These are phyloP conservation scores for Drosophila kambysellisi DNA, from an alignment of 2,888 invertebrate genomes.

Conservation along the genomic window DNA sequence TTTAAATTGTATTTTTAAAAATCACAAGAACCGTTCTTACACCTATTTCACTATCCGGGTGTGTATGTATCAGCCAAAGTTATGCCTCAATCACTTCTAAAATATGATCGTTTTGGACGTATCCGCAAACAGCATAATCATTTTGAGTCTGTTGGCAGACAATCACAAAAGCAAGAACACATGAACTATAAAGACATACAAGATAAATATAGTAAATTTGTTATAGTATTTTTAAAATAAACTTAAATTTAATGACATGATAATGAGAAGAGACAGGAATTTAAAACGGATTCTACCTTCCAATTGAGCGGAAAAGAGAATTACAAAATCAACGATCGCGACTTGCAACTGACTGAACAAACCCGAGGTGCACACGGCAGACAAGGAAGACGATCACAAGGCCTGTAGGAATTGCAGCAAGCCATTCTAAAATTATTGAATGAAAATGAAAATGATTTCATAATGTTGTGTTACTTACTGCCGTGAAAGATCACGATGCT, in stretches of 20 bases:
- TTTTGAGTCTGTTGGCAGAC: too few species aligned
- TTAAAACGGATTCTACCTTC: not conserved
- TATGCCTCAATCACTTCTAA: too few species aligned
- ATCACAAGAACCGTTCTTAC: too few species aligned
- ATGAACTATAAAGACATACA: not conserved
- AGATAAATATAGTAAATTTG: not conserved
- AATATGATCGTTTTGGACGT: too few species aligned
- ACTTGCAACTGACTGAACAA: conserved; percentile 9
- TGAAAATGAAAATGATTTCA: not conserved
- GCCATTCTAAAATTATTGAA: conserved; percentile 8
- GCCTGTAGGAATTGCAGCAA: conserved; percentile 8
- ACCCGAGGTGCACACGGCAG: conserved; percentile 21
- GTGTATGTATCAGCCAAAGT: too few species aligned
- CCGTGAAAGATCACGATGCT: conserved; percentile 62
- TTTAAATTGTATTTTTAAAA: too few species aligned
- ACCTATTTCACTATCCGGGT: too few species aligned
- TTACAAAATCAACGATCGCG: not conserved
- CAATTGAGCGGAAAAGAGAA: not conserved
- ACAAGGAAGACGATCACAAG: conserved; percentile 16
- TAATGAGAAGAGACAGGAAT: not conserved
- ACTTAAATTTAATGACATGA: not conserved
- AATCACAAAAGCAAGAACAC: too few species aligned
- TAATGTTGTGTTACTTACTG: conserved; percentile 30
- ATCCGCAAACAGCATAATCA: too few species aligned
- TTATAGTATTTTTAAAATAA: not conserved